Evolutionary conservation across 2,888 invertebrate genomes (phyloP).

Genomic region (Asteroscopus sphinx): DNA sequence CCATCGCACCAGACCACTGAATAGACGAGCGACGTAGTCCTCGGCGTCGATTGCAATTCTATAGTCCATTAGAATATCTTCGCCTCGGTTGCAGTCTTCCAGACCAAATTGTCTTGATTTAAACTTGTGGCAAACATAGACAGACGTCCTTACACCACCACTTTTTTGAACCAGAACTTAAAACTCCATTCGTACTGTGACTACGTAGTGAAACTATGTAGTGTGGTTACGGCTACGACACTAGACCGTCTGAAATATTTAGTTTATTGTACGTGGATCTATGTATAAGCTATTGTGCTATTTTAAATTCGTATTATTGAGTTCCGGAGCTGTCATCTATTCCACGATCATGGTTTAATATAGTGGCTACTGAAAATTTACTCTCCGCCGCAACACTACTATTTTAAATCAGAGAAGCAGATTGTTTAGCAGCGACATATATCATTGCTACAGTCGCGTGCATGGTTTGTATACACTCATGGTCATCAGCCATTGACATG

Average conservation of each 20-base stretch:
- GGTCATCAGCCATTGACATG: slow-evolving; percentile 12
- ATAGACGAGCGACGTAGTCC: too few relatives aligned
- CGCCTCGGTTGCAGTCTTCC: background rate
- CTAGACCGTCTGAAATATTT: too few relatives aligned
- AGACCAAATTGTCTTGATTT: background rate
- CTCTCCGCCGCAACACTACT: background rate
- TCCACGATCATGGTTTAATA: background rate
- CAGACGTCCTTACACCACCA: too few relatives aligned
- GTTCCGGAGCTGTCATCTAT: background rate
- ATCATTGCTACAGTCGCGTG: slow-evolving; percentile 6
- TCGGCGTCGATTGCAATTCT: background rate
- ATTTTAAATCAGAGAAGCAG: slow-evolving; percentile 1
- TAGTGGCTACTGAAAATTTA: background rate
- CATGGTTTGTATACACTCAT: slow-evolving; percentile 11
- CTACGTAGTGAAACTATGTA: too few relatives aligned
- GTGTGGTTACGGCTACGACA: background rate
- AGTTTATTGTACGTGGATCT: too few relatives aligned
- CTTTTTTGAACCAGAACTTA: too few relatives aligned
- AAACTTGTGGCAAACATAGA: background rate
- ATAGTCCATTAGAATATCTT: background rate
- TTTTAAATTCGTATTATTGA: too few relatives aligned
- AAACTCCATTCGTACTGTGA: too few relatives aligned
- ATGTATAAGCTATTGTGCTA: too few relatives aligned
- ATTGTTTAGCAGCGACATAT: slow-evolving; percentile 13
- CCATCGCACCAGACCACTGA: background rate